A percentile compares a stretch with the other conserved stretches of the same genome.
Conservation (phyloP, 2,888 invertebrate species). For the Rhamphomyia laevipes region DNA sequence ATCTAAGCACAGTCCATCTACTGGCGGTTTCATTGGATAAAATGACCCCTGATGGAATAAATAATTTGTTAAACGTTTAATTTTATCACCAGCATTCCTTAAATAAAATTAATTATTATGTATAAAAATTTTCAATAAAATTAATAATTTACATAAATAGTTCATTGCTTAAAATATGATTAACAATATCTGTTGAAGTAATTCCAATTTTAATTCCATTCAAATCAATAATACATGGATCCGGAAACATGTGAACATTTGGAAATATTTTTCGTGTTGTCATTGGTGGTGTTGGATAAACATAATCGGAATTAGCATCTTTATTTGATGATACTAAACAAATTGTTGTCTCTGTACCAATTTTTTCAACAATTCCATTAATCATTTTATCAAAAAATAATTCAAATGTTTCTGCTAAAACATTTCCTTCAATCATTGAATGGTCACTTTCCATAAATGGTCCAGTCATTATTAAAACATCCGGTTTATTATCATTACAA, state of each 20-base stretch:
- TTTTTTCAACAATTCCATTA: conserved; percentile 48
- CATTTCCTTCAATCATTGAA: conserved; percentile 46
- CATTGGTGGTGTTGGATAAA: conserved; percentile 78
- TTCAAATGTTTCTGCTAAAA: conserved; percentile 56
- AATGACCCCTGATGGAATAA: conserved; percentile 65
- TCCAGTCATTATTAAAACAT: conserved; percentile 70
- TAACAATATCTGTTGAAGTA: conserved; percentile 72
- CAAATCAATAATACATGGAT: conserved; percentile 69
- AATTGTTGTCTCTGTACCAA: conserved; percentile 54
- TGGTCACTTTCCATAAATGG: conserved; percentile 71
- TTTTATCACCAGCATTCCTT: conserved; percentile 49
- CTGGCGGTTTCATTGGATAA: conserved; percentile 70
- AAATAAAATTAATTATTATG: conserved; percentile 1
- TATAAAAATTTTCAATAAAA: conserved; percentile 9
- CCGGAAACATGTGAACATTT: conserved; percentile 60
- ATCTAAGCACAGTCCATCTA: conserved; percentile 54
- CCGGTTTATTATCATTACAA: conserved; percentile 56
- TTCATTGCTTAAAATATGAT: conserved; percentile 73
- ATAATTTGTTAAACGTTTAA: conserved; percentile 63
- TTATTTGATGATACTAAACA: conserved; percentile 62
- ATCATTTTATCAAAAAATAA: conserved; percentile 62
- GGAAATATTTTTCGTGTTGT: conserved; percentile 42
- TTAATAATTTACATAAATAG: conserved; percentile 51
- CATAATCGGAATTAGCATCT: conserved; percentile 65
- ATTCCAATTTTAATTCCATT: conserved; percentile 65